Conservation (phyloP, 1,140 invertebrate genomes). For the Tetraneura akinire region DNA sequence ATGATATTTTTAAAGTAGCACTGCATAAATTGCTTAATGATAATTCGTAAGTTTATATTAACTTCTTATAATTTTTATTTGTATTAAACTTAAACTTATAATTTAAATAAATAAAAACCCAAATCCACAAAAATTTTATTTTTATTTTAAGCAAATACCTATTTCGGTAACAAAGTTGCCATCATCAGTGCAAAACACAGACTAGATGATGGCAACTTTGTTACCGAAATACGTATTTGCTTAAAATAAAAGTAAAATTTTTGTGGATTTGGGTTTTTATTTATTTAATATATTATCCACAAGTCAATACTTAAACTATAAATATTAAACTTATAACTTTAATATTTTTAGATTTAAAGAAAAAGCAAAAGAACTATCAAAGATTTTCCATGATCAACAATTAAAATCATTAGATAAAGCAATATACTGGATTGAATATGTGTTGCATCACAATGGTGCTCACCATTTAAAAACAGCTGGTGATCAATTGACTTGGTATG, state of each 20-base stretch:
- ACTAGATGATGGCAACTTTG: no score
- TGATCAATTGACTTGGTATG: conserved; percentile 52
- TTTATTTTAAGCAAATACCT: neutral
- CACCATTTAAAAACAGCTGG: conserved; percentile 53
- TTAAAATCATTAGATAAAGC: conserved; percentile 40
- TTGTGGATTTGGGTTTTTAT: no score
- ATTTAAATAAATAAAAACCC: no score
- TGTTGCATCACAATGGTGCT: conserved; percentile 55
- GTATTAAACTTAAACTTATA: no score
- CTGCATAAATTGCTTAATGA: conserved; percentile 11
- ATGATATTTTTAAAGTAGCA: conserved; percentile 54
- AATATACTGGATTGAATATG: conserved; percentile 57
- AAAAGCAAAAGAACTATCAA: conserved; percentile 22
- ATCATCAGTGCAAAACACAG: no score
- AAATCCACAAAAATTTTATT: no score
- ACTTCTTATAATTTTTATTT: neutral
- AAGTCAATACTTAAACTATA: no score
- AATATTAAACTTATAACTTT: no score
- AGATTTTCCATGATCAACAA: conserved; percentile 19
- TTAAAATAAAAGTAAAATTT: no score
- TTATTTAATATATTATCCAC: neutral
- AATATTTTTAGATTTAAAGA: conserved; percentile 27
- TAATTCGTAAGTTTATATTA: neutral
- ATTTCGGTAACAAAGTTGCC: no score
- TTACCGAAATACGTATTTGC: no score